Conservation (phyloP, 2,888 invertebrate species). For the Tetropium fuscum region DNA sequence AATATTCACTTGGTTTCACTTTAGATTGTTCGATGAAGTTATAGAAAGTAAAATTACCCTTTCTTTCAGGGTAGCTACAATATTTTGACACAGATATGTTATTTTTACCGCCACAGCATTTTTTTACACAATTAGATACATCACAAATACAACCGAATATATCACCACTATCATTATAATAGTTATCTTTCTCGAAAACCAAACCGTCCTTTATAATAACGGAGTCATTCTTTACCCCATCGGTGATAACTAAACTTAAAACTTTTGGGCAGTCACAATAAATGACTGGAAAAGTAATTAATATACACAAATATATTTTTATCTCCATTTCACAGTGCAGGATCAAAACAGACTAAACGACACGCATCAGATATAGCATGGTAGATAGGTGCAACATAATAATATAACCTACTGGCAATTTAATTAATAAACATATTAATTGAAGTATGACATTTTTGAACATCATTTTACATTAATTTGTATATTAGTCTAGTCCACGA, state of each 20-base stretch:
- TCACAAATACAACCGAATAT: conserved; percentile 36
- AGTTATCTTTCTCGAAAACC: conserved; percentile 17
- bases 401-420: too few relatives aligned
- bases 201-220: conserved; percentile 19
- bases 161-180: conserved; percentile 13
- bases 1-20: background rate
- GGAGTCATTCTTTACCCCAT: conserved; percentile 1
- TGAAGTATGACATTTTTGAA: too few relatives aligned
- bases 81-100: background rate
- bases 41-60: background rate
- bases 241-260: conserved; percentile 21
- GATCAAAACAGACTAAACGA: background rate
- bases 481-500: too few relatives aligned
- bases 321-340: background rate
- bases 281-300: background rate
- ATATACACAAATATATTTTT: background rate
- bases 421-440: too few relatives aligned
- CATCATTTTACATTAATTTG: too few relatives aligned
- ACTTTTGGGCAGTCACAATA: conserved; percentile 13
- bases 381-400: too few relatives aligned
- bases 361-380: conserved; percentile 3
- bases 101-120: conserved; percentile 37
- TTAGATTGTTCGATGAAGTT: background rate
- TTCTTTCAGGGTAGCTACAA: conserved; percentile 1
- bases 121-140: conserved; percentile 37